Percentiles rank a stretch among this genome's conserved stretches.
Conservation (phyloP, 2,797 vertebrate species). For the Anas flavirostris region DNA sequence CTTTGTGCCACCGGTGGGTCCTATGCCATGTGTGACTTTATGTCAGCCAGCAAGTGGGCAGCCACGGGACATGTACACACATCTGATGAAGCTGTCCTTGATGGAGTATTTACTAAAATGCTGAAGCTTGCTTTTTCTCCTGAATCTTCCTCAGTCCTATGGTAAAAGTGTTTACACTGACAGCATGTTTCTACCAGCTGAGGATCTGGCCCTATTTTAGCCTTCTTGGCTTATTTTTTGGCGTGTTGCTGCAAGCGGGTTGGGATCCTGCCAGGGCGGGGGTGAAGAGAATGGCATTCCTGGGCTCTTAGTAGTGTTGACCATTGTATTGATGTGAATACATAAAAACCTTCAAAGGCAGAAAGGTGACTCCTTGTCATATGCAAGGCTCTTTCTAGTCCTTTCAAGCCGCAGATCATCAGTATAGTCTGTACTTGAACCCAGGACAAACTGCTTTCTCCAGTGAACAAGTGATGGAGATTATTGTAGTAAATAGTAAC, state of each 20-base stretch:
- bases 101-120: not conserved
- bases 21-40: accelerated
- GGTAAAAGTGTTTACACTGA: not conserved
- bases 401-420: constrained; percentile 48
- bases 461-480: constrained; percentile 2
- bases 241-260: not conserved
- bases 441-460: constrained; percentile 34
- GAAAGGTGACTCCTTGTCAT: constrained; percentile 44
- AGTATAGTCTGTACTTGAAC: constrained; percentile 15
- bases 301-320: constrained; percentile 40
- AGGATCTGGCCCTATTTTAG: not conserved
- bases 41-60: not conserved
- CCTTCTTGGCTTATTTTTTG: not conserved
- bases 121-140: not conserved
- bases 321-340: constrained; percentile 53
- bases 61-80: accelerated
- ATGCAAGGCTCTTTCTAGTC: not conserved
- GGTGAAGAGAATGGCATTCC: constrained; percentile 16
- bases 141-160: not conserved
- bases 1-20: not conserved
- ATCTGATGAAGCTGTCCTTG: accelerated
- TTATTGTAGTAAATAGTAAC: constrained; percentile 55
- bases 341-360: constrained; percentile 45
- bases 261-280: not conserved
- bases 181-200: not conserved